phyloP scores from a whole-genome alignment of 2,113 vertebrate genomes.

The Gadus chalcogrammus region DNA sequence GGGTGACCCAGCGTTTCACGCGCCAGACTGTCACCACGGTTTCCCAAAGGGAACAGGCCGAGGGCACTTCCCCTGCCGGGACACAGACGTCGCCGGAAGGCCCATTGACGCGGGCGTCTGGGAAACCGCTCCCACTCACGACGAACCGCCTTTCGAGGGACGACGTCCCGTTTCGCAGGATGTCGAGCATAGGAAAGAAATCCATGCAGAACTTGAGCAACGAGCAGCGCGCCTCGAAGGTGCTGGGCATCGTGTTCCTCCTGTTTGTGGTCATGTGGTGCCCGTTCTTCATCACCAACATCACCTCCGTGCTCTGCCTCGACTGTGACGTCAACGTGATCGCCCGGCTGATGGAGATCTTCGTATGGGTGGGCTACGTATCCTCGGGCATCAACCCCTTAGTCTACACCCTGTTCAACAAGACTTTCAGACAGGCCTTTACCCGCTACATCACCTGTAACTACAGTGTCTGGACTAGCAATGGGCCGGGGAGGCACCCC shows the following conservation, averaged over 20 bases:
- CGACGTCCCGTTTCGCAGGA: constrained; percentile 73
- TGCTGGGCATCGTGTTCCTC: constrained; percentile 93
- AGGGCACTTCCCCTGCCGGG: constrained; percentile 64
- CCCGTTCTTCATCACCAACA: constrained; percentile 96
- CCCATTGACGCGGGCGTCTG: constrained; percentile 56
- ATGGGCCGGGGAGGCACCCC: constrained; percentile 35
- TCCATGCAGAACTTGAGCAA: constrained; percentile 92
- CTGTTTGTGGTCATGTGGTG: constrained; percentile 98
- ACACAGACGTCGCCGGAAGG: constrained; percentile 76
- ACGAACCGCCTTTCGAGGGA: constrained; percentile 38
- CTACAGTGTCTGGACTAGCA: constrained; percentile 66
- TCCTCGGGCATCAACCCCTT: constrained; percentile 96
- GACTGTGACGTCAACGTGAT: constrained; percentile 78
- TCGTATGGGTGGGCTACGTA: constrained; percentile 96
- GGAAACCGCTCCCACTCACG: constrained; percentile 22
- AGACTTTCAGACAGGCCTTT: constrained; percentile 93
- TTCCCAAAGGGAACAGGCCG: constrained; percentile 77
- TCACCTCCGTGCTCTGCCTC: constrained; percentile 86
- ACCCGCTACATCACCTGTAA: constrained; percentile 91
- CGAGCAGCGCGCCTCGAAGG: constrained; percentile 95
- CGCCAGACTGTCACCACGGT: constrained; percentile 81
- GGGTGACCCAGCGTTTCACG: constrained; percentile 76
- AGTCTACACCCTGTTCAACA: constrained; percentile 97
- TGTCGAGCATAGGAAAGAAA: constrained; percentile 85
- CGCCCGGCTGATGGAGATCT: constrained; percentile 87